Percentiles rank a stretch among this genome's conserved stretches.
Conservation (phyloP, 2,888 invertebrate species). For the Cerastis rubricosa region DNA sequence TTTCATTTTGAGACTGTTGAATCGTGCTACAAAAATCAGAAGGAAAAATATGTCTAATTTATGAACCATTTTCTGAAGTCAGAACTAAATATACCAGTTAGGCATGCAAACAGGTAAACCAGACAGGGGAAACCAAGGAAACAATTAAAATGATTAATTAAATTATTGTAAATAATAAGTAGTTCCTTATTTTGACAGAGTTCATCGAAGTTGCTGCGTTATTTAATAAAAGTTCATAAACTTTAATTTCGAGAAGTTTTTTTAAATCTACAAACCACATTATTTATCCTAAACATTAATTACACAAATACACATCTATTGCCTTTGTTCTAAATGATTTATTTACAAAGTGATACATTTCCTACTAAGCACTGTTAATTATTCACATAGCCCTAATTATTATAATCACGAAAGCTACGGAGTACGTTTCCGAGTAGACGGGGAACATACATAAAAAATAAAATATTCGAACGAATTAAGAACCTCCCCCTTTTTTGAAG, state of each 20-base stretch:
- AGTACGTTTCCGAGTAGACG: background rate
- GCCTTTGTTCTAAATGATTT: slow-evolving; percentile 54
- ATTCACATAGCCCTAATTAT: slow-evolving; percentile 4
- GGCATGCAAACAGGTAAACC: background rate
- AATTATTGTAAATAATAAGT: background rate
- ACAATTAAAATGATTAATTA: background rate
- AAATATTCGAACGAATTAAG: too few relatives aligned
- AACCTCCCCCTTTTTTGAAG: too few relatives aligned
- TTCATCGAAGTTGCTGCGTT: background rate
- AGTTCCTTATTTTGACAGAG: slow-evolving; percentile 27
- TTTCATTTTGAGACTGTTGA: background rate
- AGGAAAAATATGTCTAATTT: background rate
- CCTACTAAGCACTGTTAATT: background rate
- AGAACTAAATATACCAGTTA: slow-evolving; percentile 4
- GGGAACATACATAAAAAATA: too few relatives aligned
- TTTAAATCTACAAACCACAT: slow-evolving; percentile 11
- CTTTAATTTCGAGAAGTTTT: slow-evolving; percentile 32
- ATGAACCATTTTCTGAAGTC: background rate
- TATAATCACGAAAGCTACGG: slow-evolving; percentile 15
- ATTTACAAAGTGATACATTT: slow-evolving; percentile 16
- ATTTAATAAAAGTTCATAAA: background rate
- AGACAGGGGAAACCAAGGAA: background rate
- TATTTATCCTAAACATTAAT: slow-evolving; percentile 44
- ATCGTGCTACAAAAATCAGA: background rate
- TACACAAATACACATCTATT: slow-evolving; percentile 47